Conservation (phyloP, 2,797 vertebrate species). For the Lepilemur ruficaudatus region DNA sequence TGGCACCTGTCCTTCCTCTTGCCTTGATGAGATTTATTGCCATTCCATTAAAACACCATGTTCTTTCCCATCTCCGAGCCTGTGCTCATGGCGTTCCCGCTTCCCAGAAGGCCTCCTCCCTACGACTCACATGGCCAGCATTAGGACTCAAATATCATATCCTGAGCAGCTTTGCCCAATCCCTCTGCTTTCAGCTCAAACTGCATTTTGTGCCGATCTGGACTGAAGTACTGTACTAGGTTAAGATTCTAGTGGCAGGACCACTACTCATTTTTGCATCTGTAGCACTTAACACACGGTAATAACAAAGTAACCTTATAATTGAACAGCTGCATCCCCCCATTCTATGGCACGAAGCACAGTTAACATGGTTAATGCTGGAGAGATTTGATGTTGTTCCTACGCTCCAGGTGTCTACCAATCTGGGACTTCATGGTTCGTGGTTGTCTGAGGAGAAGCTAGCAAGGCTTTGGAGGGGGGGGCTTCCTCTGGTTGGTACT, state of each 20-base stretch:
- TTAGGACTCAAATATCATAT: neutral
- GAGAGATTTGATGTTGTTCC: neutral
- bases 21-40: neutral
- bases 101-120: neutral
- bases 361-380: too few relatives aligned
- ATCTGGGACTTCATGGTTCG: neutral
- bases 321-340: neutral
- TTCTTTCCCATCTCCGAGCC: neutral
- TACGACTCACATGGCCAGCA: too few relatives aligned
- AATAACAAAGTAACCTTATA: neutral
- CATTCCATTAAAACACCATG: accelerated
- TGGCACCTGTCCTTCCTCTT: neutral
- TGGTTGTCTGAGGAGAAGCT: neutral
- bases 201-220: neutral
- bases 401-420: neutral
- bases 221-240: too few relatives aligned
- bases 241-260: too few relatives aligned
- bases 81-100: neutral
- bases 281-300: neutral
- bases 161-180: neutral
- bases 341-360: neutral
- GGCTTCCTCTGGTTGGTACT: neutral
- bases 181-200: neutral
- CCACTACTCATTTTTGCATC: neutral
- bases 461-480: neutral